Percentiles rank a stretch among this genome's conserved stretches.
phyloP scores from a whole-genome alignment of 2,797 vertebrate species.

The Smutsia gigantea region DNA sequence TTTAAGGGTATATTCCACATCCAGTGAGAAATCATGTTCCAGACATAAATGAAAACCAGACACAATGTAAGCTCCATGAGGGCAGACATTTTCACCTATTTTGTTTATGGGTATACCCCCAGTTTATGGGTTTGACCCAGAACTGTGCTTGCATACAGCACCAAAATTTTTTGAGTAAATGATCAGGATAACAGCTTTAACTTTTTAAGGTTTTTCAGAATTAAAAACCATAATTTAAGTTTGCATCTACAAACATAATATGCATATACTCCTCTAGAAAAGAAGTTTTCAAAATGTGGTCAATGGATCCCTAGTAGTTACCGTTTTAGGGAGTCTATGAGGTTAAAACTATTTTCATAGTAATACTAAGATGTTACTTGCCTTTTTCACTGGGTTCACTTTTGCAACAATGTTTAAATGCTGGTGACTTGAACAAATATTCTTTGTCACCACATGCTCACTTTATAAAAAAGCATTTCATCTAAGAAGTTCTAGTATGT shows the following conservation, averaged over 20 bases:
- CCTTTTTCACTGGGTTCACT: conserved; percentile 20
- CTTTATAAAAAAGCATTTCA: background rate
- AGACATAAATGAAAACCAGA: background rate
- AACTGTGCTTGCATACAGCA: background rate
- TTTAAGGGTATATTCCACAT: background rate
- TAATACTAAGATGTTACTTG: background rate
- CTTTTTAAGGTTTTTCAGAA: background rate
- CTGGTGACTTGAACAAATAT: background rate
- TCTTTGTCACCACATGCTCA: background rate
- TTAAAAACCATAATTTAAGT: background rate
- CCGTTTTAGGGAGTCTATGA: background rate
- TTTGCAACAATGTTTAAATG: background rate
- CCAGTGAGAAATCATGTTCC: background rate
- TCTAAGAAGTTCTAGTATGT: conserved; percentile 30
- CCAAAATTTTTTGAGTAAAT: background rate
- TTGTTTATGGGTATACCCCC: background rate
- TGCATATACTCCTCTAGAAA: background rate
- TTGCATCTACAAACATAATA: background rate
- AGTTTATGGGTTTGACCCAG: background rate
- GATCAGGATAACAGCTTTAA: background rate
- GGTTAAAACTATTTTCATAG: background rate
- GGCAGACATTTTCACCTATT: background rate
- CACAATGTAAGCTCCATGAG: background rate
- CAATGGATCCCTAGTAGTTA: background rate
- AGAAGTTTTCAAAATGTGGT: background rate